phyloP scores from a whole-genome alignment of 2,797 vertebrate genomes.

The Protonibea diacanthus region DNA sequence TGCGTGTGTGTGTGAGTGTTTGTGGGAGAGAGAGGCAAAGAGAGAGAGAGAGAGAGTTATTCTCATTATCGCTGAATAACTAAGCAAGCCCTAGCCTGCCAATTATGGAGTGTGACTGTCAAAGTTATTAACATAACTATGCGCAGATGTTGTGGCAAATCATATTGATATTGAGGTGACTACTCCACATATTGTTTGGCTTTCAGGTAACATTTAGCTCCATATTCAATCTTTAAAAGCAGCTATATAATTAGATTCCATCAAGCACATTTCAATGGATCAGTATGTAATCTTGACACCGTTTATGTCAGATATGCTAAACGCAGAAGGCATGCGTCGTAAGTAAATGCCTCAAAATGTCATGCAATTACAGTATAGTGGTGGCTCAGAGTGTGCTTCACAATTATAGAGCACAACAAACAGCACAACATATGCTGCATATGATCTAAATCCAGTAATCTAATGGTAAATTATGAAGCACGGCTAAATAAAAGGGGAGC shows the following conservation, averaged over 20 bases:
- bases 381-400: conserved; percentile 19
- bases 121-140: conserved; percentile 74
- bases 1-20: conserved; percentile 27
- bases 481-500: conserved; percentile 72
- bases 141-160: conserved; percentile 71
- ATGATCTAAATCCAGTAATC: conserved; percentile 60
- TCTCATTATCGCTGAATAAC: conserved; percentile 82
- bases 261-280: conserved; percentile 31
- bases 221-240: conserved; percentile 28
- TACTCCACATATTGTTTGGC: conserved; percentile 44
- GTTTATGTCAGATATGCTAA: conserved; percentile 39
- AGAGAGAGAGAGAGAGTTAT: conserved; percentile 19
- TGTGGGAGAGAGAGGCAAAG: conserved; percentile 18
- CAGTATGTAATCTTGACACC: conserved; percentile 14
- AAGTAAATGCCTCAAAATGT: conserved; percentile 43
- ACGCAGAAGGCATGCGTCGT: conserved; percentile 7
- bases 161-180: conserved; percentile 46
- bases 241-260: conserved; percentile 26
- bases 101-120: conserved; percentile 79
- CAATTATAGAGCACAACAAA: conserved; percentile 44
- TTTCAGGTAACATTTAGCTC: conserved; percentile 45
- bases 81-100: conserved; percentile 63
- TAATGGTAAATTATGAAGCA: conserved; percentile 72
- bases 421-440: conserved; percentile 32
- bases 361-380: conserved; percentile 35